phyloP scores from a whole-genome alignment of 1,140 invertebrate species.

The Bombus haemorrhoidalis region DNA sequence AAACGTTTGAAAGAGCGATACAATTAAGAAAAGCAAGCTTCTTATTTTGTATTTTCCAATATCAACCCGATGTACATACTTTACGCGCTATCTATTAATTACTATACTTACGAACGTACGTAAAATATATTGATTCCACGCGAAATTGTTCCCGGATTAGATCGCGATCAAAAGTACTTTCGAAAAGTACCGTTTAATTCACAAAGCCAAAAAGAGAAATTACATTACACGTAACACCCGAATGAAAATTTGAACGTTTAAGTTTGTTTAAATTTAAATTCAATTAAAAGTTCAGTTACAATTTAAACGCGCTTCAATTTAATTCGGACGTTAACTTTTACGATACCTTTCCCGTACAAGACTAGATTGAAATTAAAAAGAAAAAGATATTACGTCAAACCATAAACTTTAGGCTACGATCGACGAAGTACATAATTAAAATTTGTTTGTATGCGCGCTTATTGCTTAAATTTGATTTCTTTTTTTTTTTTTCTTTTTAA shows the following conservation, averaged over 20 bases:
- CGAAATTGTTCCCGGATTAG: not conserved
- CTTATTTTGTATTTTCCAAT: not conserved
- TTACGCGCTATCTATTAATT: not conserved
- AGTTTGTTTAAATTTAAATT: not conserved
- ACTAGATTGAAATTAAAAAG: too few species aligned
- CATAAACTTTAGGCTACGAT: not conserved
- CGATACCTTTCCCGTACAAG: not conserved
- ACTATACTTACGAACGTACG: not conserved
- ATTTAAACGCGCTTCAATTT: not conserved
- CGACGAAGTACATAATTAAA: not conserved
- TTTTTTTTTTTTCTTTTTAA: too few species aligned
- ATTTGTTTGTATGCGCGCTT: not conserved
- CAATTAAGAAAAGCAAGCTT: not conserved
- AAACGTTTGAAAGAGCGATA: not conserved
- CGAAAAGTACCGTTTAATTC: not conserved
- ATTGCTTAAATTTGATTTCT: not conserved
- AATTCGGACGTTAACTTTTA: not conserved
- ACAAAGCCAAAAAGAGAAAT: not conserved
- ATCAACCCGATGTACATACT: not conserved
- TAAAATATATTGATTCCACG: not conserved
- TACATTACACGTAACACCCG: not conserved
- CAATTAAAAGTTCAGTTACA: too few species aligned
- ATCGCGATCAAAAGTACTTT: not conserved
- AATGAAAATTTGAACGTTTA: not conserved
- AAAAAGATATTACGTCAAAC: not conserved